These are phyloP conservation scores for Holothuria scabra DNA, from an alignment of 53 echinoderm and acorn worm species.

Conservation along the genomic window DNA sequence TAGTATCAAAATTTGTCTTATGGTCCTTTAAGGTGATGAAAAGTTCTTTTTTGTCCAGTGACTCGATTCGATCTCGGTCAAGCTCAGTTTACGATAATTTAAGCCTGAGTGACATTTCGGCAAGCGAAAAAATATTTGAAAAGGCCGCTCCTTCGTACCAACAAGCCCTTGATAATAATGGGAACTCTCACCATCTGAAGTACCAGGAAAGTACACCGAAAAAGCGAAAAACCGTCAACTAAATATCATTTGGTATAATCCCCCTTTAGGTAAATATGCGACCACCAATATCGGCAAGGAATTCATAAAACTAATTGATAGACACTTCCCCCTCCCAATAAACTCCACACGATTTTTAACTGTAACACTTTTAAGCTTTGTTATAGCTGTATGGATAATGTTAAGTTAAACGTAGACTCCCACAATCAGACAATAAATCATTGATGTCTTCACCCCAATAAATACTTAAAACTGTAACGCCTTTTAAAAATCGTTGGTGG, in stretches of 20 bases:
- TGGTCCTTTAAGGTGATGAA: too few relatives aligned
- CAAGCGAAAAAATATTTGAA: neutral
- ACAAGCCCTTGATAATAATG: neutral
- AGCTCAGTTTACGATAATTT: too few relatives aligned
- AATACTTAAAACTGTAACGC: too few relatives aligned
- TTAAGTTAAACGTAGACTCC: too few relatives aligned
- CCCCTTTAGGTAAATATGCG: neutral
- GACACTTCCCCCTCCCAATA: neutral
- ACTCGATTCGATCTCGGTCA: too few relatives aligned
- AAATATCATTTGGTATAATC: constrained; percentile 5
- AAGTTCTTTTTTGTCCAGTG: too few relatives aligned
- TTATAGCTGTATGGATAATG: too few relatives aligned
- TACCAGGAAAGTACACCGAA: neutral
- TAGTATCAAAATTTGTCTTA: too few relatives aligned
- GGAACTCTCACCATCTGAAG: neutral
- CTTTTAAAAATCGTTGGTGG: too few relatives aligned
- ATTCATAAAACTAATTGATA: neutral
- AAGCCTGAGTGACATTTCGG: neutral
- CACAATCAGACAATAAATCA: too few relatives aligned
- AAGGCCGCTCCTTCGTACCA: neutral
- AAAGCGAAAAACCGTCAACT: neutral
- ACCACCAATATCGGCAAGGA: neutral
- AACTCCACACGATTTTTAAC: neutral
- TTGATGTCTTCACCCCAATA: too few relatives aligned
- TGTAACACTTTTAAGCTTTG: neutral